A percentile compares a stretch with the other conserved stretches of the same genome.
Evolutionary conservation across 1,140 invertebrate genomes (phyloP).

Genomic region (Aphelinus certus): DNA sequence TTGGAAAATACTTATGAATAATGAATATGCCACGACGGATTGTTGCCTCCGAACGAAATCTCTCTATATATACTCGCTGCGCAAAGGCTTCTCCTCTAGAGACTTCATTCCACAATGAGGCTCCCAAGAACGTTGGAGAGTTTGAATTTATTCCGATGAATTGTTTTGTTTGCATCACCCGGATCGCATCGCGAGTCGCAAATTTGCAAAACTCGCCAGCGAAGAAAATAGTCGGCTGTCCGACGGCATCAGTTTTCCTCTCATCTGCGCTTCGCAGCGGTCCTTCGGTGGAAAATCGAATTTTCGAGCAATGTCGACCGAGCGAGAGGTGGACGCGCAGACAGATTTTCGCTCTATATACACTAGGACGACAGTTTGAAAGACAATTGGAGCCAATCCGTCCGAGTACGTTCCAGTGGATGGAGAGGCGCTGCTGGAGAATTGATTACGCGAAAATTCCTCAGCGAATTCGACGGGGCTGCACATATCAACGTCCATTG

Average conservation of each 20-base stretch:
- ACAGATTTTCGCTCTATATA: slow-evolving; percentile 10
- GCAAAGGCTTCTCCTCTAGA: background rate
- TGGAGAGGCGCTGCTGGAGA: background rate
- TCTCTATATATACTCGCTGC: background rate
- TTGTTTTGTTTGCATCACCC: slow-evolving; percentile 10
- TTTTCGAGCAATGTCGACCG: too few species aligned
- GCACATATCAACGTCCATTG: too few species aligned
- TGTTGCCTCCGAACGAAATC: background rate
- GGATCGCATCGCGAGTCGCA: background rate
- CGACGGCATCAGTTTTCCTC: background rate
- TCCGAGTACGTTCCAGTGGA: too few species aligned
- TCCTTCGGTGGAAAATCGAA: background rate
- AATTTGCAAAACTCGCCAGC: background rate
- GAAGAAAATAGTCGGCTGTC: background rate
- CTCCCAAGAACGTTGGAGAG: background rate
- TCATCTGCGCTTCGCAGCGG: slow-evolving; percentile 3
- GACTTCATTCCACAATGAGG: background rate
- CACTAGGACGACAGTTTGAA: too few species aligned
- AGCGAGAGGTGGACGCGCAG: background rate
- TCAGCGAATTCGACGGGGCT: background rate
- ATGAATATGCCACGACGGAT: slow-evolving; percentile 2
- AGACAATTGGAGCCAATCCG: too few species aligned
- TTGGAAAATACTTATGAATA: too few species aligned
- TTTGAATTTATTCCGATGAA: background rate
- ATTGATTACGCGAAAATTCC: slow-evolving; percentile 22